phyloP scores from a whole-genome alignment of 2,113 vertebrate genomes.

The Gavia stellata region DNA sequence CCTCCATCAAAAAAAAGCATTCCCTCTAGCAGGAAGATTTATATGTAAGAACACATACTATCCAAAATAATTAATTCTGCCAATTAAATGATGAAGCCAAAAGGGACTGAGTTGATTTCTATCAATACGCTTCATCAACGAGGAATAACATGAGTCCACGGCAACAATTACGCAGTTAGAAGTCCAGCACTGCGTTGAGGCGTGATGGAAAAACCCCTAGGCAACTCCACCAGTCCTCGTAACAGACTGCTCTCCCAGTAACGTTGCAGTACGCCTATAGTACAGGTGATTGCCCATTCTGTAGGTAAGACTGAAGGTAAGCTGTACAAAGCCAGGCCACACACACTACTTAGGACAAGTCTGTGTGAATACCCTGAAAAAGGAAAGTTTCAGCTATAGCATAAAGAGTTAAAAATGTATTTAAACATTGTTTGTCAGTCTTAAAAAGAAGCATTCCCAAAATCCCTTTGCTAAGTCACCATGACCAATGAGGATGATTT shows the following conservation, averaged over 20 bases:
- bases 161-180: not conserved
- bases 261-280: not conserved
- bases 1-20: not conserved
- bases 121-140: not conserved
- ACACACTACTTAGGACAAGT: not conserved
- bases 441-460: not conserved
- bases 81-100: not conserved
- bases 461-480: not conserved
- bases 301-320: not conserved
- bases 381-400: not conserved
- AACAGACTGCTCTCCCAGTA: not conserved
- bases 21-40: not conserved
- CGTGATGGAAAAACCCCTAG: not conserved
- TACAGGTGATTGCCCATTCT: not conserved
- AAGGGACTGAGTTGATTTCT: not conserved
- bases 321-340: not conserved
- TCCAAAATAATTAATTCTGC: not conserved
- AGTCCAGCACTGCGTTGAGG: not conserved
- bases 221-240: not conserved
- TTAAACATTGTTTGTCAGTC: not conserved
- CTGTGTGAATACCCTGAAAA: not conserved
- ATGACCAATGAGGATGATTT: not conserved
- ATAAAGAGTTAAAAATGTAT: not conserved
- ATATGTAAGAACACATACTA: rapidly evolving
- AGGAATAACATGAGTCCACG: not conserved